Evolutionary conservation across 1,140 invertebrate genomes (phyloP).

Genomic region (Chymomyza costata): DNA sequence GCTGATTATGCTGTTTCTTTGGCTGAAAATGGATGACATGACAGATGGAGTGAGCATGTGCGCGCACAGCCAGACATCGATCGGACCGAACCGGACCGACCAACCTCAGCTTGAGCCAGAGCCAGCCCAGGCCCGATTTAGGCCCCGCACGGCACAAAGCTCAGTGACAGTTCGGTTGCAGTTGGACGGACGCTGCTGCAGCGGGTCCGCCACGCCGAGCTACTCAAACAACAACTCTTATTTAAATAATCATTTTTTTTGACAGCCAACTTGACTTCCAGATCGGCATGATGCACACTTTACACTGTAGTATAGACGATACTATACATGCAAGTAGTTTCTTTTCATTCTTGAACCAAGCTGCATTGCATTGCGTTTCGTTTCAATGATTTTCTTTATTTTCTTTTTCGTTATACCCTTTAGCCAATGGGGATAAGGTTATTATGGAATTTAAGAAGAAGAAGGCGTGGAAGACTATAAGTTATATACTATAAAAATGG

Average conservation of each 20-base stretch:
- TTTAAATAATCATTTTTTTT: constrained; percentile 75
- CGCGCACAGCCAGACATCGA: constrained; percentile 44
- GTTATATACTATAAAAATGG: too few relatives aligned
- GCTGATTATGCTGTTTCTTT: constrained; percentile 74
- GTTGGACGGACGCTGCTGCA: constrained; percentile 19
- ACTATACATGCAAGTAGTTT: constrained; percentile 13
- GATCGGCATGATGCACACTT: constrained; percentile 54
- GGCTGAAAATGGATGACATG: constrained; percentile 73
- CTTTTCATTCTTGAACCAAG: constrained; percentile 28
- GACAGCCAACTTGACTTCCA: constrained; percentile 75
- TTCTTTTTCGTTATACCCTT: constrained; percentile 20
- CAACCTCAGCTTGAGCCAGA: too few relatives aligned
- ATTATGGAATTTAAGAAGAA: too few relatives aligned
- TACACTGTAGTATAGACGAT: not conserved
- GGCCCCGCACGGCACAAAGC: constrained; percentile 12
- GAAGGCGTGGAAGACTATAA: too few relatives aligned
- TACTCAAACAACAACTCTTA: constrained; percentile 62
- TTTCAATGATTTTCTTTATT: constrained; percentile 27
- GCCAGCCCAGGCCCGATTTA: constrained; percentile 3
- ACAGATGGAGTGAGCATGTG: constrained; percentile 68
- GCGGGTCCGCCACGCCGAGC: not conserved
- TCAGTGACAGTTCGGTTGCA: constrained; percentile 70
- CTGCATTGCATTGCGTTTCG: constrained; percentile 49
- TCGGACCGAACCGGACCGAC: constrained; percentile 8
- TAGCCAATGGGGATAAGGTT: too few relatives aligned